Conservation (phyloP, 30 jellyfish, hydroid and myxozoan genomes). For the Phacellophora camtschatica region DNA sequence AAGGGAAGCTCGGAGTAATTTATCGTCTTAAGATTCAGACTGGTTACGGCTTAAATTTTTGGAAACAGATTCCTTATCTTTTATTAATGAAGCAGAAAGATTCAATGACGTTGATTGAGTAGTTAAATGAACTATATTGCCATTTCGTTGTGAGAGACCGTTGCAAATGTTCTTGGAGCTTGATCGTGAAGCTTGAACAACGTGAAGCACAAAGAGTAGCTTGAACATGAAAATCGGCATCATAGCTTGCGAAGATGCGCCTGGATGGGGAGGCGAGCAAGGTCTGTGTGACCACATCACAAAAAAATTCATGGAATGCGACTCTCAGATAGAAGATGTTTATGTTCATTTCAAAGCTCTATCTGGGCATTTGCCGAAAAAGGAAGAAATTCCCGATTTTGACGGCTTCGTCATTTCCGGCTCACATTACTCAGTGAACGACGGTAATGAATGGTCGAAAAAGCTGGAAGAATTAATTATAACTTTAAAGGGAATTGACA, state of each 20-base stretch:
- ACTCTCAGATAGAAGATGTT: not conserved
- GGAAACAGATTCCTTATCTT: too few relatives aligned
- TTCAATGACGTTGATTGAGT: too few relatives aligned
- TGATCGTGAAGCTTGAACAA: too few relatives aligned
- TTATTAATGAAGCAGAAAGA: too few relatives aligned
- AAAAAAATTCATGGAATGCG: not conserved
- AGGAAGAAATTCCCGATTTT: not conserved
- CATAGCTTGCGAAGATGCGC: constrained; percentile 63
- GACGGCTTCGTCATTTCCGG: constrained; percentile 79
- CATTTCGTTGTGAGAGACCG: not conserved
- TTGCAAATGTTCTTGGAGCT: not conserved
- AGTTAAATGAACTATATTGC: not conserved
- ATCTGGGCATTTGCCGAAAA: constrained; percentile 54
- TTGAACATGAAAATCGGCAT: constrained; percentile 29
- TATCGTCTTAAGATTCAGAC: too few relatives aligned
- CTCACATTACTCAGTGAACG: constrained; percentile 87
- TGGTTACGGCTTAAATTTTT: too few relatives aligned
- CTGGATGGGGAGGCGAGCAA: constrained; percentile 76
- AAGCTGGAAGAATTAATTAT: constrained; percentile 54
- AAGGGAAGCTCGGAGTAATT: too few relatives aligned
- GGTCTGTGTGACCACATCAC: constrained; percentile 55
- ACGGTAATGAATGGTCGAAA: constrained; percentile 53
- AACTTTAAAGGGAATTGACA: not conserved
- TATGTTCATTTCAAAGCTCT: constrained; percentile 44
- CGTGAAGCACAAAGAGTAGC: too few relatives aligned